Evolutionary conservation across 2,113 vertebrate species (phyloP).

Genomic region (Gavialis gangeticus): DNA sequence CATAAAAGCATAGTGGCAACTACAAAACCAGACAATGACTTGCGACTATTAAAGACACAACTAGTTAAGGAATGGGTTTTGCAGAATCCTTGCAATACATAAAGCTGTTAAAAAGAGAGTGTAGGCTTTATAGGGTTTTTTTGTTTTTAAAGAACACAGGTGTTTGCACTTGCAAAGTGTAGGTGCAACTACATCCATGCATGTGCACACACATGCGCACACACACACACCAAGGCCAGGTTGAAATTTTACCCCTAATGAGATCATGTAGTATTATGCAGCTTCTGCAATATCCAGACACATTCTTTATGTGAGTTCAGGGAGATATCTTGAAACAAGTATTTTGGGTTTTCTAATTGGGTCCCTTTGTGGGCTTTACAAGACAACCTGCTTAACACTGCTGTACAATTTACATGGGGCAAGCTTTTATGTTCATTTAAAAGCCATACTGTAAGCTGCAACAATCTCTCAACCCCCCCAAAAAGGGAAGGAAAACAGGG

Average conservation of each 20-base stretch:
- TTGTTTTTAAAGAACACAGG: conserved; percentile 43
- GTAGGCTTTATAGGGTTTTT: conserved; percentile 4
- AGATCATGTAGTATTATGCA: conserved; percentile 44
- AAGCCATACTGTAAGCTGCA: neutral
- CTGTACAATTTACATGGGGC: neutral
- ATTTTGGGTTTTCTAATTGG: neutral
- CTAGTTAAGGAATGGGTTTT: neutral
- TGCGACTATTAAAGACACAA: neutral
- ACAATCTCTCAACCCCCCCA: neutral
- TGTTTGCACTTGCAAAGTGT: conserved; percentile 37
- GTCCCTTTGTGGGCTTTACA: conserved; percentile 23
- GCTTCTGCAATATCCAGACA: conserved; percentile 28
- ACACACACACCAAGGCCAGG: conserved; percentile 24
- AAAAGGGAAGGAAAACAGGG: conserved; percentile 2
- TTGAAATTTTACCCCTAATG: conserved; percentile 14
- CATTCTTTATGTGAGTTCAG: conserved; percentile 3
- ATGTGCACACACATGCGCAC: neutral
- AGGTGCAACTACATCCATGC: conserved; percentile 50
- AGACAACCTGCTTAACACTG: conserved; percentile 28
- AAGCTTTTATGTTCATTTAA: conserved; percentile 23
- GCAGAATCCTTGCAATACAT: neutral
- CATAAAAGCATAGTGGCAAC: neutral
- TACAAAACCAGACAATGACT: neutral
- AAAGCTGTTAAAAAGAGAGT: conserved; percentile 14
- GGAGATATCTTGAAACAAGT: conserved; percentile 15